Percentiles rank a stretch among this genome's conserved stretches.
phyloP scores from a whole-genome alignment of 35 echinoderm and acorn worm genomes.

The Lytechinus variegatus region DNA sequence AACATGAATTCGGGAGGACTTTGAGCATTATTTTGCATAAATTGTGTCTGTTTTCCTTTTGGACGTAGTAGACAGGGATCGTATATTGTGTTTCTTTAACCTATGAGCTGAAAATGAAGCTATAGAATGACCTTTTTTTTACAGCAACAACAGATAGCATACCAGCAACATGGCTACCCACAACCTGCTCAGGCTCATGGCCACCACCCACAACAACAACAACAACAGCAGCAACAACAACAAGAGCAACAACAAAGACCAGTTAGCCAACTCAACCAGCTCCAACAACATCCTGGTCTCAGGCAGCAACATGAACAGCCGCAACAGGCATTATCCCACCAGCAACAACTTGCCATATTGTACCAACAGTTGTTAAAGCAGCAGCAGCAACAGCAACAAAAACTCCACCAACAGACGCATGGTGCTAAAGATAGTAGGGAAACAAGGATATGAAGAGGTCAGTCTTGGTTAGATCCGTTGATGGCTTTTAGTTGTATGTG shows the following conservation, averaged over 20 bases:
- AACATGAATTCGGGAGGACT: not conserved
- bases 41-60: not conserved
- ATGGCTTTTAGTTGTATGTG: not conserved
- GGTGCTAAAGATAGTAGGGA: slow-evolving; percentile 23
- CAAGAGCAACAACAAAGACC: slow-evolving; percentile 20
- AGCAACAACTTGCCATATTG: not conserved
- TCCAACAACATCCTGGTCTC: slow-evolving; percentile 25
- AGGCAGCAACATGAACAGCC: not conserved
- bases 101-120: not conserved
- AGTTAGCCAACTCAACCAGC: not conserved
- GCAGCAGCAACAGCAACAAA: slow-evolving; percentile 36
- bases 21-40: not conserved
- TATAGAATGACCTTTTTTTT: not conserved
- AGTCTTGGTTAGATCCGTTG: not conserved
- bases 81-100: not conserved
- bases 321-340: slow-evolving; percentile 20
- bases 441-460: slow-evolving; percentile 41
- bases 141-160: slow-evolving; percentile 27
- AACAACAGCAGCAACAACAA: slow-evolving; percentile 10
- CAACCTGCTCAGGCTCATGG: not conserved
- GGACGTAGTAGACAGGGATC: not conserved
- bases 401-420: not conserved
- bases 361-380: slow-evolving; percentile 13
- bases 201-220: not conserved
- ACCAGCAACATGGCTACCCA: slow-evolving; percentile 36